Evolutionary conservation across 2,113 vertebrate genomes (phyloP).

Genomic region (Heloderma charlesbogerti): DNA sequence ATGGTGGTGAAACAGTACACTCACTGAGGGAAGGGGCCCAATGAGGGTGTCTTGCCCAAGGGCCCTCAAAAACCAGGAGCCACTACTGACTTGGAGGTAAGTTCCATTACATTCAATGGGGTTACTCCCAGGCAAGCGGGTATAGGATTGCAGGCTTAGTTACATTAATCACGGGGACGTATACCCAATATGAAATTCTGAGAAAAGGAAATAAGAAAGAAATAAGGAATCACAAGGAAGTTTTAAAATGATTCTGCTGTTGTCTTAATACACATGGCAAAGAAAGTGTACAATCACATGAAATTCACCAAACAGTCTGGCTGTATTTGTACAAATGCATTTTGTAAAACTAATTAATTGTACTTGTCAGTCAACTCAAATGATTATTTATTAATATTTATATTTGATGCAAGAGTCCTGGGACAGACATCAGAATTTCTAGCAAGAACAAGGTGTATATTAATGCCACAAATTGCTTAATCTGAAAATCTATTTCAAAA

Average conservation of each 20-base stretch:
- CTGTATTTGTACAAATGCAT: constrained; percentile 11
- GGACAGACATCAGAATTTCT: not conserved
- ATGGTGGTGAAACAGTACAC: too few relatives aligned
- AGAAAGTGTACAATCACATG: not conserved
- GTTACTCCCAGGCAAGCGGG: not conserved
- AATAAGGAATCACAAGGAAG: not conserved
- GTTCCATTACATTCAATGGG: not conserved
- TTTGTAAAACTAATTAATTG: not conserved
- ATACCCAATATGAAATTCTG: not conserved
- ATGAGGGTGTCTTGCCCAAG: too few relatives aligned
- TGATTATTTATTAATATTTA: constrained; percentile 18
- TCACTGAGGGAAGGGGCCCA: too few relatives aligned
- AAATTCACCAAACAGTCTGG: not conserved
- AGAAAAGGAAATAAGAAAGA: not conserved
- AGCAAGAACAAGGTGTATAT: constrained; percentile 31
- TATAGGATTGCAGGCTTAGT: not conserved
- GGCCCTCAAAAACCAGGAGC: too few relatives aligned
- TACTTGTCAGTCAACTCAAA: constrained; percentile 28
- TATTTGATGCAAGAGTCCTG: constrained; percentile 14
- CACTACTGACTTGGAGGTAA: not conserved
- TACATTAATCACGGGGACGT: not conserved
- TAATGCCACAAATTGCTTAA: constrained; percentile 10
- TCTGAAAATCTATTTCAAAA: constrained; percentile 58
- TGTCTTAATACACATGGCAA: not conserved
- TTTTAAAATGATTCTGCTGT: not conserved